These are phyloP conservation scores for Spheniscus mendiculus DNA, from an alignment of 2,113 vertebrate genomes.

Conservation along the genomic window DNA sequence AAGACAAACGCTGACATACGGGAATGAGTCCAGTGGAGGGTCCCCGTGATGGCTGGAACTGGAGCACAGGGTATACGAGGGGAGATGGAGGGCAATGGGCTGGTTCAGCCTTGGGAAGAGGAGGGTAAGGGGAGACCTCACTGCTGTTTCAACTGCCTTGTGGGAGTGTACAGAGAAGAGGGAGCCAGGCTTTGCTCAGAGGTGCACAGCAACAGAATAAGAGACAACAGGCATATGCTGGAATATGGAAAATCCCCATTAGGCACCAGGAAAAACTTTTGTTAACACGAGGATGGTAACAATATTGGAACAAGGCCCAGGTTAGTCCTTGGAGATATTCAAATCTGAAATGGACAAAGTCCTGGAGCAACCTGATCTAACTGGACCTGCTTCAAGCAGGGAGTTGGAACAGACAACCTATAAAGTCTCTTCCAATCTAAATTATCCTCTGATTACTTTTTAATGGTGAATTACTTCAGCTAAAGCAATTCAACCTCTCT, in stretches of 20 bases:
- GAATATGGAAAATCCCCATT: slow-evolving; percentile 47
- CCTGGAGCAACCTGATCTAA: neutral
- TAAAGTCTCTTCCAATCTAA: neutral
- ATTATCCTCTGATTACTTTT: neutral
- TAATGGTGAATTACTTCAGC: neutral
- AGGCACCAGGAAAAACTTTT: slow-evolving; percentile 42
- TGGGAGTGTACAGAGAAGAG: neutral
- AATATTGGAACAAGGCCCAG: neutral
- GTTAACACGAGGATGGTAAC: neutral
- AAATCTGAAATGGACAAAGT: neutral
- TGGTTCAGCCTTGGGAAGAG: neutral
- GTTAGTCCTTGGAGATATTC: neutral
- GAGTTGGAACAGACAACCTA: neutral
- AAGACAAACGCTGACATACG: neutral
- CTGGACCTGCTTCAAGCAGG: neutral
- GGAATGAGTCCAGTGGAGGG: neutral
- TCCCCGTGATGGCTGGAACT: neutral
- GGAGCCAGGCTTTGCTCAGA: neutral
- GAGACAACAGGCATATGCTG: neutral
- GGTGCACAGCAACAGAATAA: neutral
- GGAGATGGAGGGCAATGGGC: no score
- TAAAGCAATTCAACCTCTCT: neutral
- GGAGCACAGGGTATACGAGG: accelerated
- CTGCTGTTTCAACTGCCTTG: neutral
- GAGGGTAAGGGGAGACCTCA: neutral